Evolutionary conservation across 2,113 vertebrate species (phyloP).

Genomic region (Paedocypris sp.): DNA sequence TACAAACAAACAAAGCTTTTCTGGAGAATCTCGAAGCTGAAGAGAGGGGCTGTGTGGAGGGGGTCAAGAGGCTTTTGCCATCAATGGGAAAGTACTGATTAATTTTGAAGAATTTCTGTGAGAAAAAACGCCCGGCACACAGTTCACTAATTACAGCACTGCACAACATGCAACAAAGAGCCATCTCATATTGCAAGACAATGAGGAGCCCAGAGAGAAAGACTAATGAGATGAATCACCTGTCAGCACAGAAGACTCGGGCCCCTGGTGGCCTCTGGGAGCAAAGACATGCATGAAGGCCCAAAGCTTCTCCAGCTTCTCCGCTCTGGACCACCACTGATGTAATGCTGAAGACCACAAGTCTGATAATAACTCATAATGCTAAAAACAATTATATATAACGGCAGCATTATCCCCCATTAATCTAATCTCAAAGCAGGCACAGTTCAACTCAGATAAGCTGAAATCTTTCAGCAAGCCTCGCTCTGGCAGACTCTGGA

Average conservation of each 20-base stretch:
- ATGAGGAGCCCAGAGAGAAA: conserved; percentile 49
- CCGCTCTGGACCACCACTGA: not conserved
- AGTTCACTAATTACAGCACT: conserved; percentile 67
- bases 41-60: conserved; percentile 32
- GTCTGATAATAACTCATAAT: too few relatives aligned
- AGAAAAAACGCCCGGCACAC: conserved; percentile 68
- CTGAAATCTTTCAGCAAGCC: too few relatives aligned
- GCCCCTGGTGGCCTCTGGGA: conserved; percentile 5
- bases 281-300: conserved; percentile 29
- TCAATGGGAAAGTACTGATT: conserved; percentile 74
- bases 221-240: conserved; percentile 44
- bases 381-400: too few relatives aligned
- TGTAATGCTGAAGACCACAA: not conserved
- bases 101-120: conserved; percentile 71
- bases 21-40: conserved; percentile 17
- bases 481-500: too few relatives aligned
- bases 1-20: conserved; percentile 20
- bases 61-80: conserved; percentile 58
- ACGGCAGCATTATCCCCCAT: too few relatives aligned
- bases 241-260: conserved; percentile 51
- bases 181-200: conserved; percentile 74
- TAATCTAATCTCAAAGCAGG: too few relatives aligned
- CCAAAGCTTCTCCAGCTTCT: conserved; percentile 23
- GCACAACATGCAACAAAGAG: conserved; percentile 66
- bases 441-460: too few relatives aligned